phyloP scores from a whole-genome alignment of 1,140 invertebrate species.

The Anadara kagoshimensis region DNA sequence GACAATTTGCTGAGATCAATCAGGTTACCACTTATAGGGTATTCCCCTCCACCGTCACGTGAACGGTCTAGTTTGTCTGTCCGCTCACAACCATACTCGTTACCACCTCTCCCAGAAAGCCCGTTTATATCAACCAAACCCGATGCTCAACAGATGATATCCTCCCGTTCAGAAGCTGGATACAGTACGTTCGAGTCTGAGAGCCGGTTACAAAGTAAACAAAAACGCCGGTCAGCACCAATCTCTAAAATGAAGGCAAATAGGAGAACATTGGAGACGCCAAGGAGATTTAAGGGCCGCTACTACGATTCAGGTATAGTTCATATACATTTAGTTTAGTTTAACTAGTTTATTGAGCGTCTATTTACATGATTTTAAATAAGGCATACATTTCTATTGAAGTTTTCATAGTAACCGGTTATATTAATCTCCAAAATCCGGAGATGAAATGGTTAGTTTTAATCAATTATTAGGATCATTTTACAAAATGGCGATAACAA shows the following conservation, averaged over 20 bases:
- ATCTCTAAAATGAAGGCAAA: not conserved
- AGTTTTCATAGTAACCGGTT: too few species aligned
- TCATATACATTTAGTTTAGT: not conserved
- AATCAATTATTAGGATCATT: too few species aligned
- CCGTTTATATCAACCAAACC: slow-evolving; percentile 6
- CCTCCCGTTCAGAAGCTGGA: not conserved
- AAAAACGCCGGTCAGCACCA: not conserved
- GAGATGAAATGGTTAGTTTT: too few species aligned
- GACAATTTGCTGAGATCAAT: not conserved
- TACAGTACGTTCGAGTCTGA: not conserved
- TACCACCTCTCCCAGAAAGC: slow-evolving; percentile 23
- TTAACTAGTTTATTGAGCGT: too few species aligned
- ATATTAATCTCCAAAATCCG: too few species aligned
- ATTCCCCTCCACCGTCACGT: slow-evolving; percentile 1
- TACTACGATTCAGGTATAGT: slow-evolving; percentile 13
- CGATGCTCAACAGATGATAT: not conserved
- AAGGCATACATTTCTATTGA: too few species aligned
- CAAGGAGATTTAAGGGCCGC: not conserved
- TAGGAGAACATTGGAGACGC: not conserved
- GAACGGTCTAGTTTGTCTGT: slow-evolving; percentile 3
- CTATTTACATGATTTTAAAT: too few species aligned
- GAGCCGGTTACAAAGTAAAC: too few species aligned
- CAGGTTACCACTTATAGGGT: slow-evolving; percentile 17
- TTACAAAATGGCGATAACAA: too few species aligned
- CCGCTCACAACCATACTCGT: slow-evolving; percentile 6